Evolutionary conservation across 1,140 invertebrate species (phyloP).

Genomic region (Scaptomyza montana): DNA sequence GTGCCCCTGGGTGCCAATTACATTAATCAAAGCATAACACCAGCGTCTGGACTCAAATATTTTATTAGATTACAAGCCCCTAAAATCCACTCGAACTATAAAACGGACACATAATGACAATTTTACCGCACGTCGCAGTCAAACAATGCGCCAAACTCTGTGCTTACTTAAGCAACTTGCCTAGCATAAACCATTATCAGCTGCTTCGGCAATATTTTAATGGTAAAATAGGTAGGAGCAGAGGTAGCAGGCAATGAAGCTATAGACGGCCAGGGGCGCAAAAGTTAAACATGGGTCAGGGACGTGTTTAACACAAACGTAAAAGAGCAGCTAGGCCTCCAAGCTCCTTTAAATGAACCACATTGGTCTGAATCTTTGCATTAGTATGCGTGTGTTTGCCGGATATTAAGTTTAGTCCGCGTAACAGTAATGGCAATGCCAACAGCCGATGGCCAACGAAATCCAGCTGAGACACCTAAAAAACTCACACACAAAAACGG

Average conservation of each 20-base stretch:
- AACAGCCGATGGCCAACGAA: slow-evolving; percentile 66
- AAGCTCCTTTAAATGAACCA: slow-evolving; percentile 22
- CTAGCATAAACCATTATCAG: slow-evolving; percentile 68
- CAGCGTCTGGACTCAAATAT: slow-evolving; percentile 61
- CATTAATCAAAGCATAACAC: slow-evolving; percentile 70
- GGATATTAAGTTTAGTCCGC: slow-evolving; percentile 76
- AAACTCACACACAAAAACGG: slow-evolving; percentile 25
- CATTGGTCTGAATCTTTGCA: slow-evolving; percentile 17
- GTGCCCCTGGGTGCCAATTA: slow-evolving; percentile 64
- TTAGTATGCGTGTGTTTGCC: slow-evolving; percentile 26
- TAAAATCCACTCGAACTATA: slow-evolving; percentile 38
- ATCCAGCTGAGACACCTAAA: slow-evolving; percentile 30
- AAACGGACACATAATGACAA: slow-evolving; percentile 65
- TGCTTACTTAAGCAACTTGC: not conserved
- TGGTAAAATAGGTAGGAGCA: not conserved
- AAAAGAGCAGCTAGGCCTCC: slow-evolving; percentile 52
- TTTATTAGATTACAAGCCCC: slow-evolving; percentile 51
- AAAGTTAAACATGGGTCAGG: slow-evolving; percentile 60
- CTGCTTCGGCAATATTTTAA: slow-evolving; percentile 69
- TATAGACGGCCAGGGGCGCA: not conserved
- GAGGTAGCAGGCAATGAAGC: not conserved
- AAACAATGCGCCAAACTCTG: slow-evolving; percentile 19
- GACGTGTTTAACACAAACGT: slow-evolving; percentile 67
- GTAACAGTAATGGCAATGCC: slow-evolving; percentile 69
- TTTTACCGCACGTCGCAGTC: slow-evolving; percentile 27